phyloP scores from a whole-genome alignment of 2,888 invertebrate species.

The Heliconius ismenius region DNA sequence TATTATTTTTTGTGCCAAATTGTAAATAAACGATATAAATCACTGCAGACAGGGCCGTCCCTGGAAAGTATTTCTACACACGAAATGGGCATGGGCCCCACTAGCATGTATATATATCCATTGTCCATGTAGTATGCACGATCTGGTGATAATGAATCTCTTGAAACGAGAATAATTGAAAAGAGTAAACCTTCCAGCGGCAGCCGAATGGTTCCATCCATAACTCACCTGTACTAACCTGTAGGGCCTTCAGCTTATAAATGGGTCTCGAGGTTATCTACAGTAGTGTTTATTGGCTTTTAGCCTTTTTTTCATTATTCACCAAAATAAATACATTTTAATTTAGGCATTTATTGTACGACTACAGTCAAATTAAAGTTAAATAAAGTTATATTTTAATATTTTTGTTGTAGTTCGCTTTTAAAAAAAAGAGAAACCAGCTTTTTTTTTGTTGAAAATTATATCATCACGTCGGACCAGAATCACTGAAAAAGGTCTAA shows the following conservation, averaged over 20 bases:
- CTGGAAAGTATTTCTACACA: no score
- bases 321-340: not conserved
- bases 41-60: no score
- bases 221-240: constrained; percentile 26
- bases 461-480: not conserved
- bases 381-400: not conserved
- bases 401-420: not conserved
- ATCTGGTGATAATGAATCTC: constrained; percentile 9
- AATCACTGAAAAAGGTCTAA: constrained; percentile 29
- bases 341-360: not conserved
- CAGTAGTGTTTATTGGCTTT: constrained; percentile 25
- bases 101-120: no score
- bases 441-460: not conserved
- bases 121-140: not conserved
- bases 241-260: constrained; percentile 21
- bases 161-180: constrained; percentile 6
- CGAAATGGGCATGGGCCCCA: no score
- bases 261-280: constrained; percentile 16
- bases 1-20: no score
- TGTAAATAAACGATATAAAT: no score
- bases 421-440: not conserved
- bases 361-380: not conserved
- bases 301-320: not conserved
- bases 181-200: constrained; percentile 1
- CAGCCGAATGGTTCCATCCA: constrained; percentile 12